These are phyloP conservation scores for Lycocerus yunnanus DNA, from an alignment of 2,888 invertebrate genomes.

Conservation along the genomic window DNA sequence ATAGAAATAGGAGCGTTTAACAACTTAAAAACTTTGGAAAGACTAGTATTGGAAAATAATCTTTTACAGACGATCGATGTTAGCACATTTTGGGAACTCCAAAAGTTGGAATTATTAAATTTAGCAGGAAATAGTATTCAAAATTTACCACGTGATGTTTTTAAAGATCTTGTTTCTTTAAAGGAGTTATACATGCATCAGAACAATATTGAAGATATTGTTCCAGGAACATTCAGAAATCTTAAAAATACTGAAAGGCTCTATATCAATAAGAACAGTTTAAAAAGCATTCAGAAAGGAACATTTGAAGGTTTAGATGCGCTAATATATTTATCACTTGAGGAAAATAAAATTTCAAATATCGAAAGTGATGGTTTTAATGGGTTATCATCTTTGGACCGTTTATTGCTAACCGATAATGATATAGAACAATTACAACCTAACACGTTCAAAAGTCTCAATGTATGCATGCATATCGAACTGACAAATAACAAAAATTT, in stretches of 20 bases:
- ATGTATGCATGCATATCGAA: not conserved
- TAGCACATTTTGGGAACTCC: not conserved
- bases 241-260: not conserved
- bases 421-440: not conserved
- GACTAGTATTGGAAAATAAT: slow-evolving; percentile 1
- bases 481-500: not conserved
- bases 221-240: not conserved
- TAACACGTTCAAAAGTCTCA: not conserved
- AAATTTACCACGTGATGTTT: not conserved
- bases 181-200: not conserved
- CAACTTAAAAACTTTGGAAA: not conserved
- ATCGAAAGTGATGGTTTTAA: not conserved
- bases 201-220: not conserved
- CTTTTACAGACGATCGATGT: not conserved
- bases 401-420: not conserved
- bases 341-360: not conserved
- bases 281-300: not conserved
- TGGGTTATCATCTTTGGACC: not conserved
- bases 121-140: slow-evolving; percentile 1
- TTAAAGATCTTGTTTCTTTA: slow-evolving; percentile 1
- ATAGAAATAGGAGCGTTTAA: slow-evolving; percentile 4
- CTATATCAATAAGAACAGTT: not conserved
- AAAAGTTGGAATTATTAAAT: not conserved
- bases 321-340: not conserved
- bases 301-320: not conserved